These are phyloP conservation scores for Pseudomyrmex dendroicus DNA, from an alignment of 1,140 invertebrate species.

Conservation along the genomic window DNA sequence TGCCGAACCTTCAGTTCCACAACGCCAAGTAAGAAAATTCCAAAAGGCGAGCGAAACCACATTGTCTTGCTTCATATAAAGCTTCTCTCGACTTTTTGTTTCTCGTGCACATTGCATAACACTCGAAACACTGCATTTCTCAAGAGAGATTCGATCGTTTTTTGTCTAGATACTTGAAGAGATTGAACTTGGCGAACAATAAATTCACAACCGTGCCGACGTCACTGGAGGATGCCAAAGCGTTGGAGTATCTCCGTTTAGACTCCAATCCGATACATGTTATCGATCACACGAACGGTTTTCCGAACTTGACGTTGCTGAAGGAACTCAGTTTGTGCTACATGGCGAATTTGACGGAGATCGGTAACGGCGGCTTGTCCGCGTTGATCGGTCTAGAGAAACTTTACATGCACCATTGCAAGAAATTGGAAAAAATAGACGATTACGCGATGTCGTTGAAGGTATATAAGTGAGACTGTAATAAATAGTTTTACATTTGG, in stretches of 20 bases:
- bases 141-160: not conserved
- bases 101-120: not conserved
- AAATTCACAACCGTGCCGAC: conserved; percentile 87
- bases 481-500: no score
- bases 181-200: conserved; percentile 90
- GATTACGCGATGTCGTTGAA: conserved; percentile 77
- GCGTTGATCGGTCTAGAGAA: conserved; percentile 85
- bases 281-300: conserved; percentile 84
- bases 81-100: not conserved
- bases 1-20: conserved; percentile 89
- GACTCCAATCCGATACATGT: conserved; percentile 89
- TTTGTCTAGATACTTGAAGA: conserved; percentile 84
- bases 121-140: not conserved
- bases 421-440: conserved; percentile 86
- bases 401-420: conserved; percentile 87
- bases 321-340: conserved; percentile 88
- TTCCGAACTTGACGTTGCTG: conserved; percentile 87
- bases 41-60: not conserved
- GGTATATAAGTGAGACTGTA: conserved; percentile 25
- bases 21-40: conserved; percentile 42
- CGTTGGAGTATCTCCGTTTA: conserved; percentile 87
- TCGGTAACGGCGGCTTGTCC: conserved; percentile 86
- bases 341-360: conserved; percentile 86
- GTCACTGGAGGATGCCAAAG: conserved; percentile 86
- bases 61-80: not conserved